Base-by-base conservation (phyloP, 1,140 invertebrate species). In the Maconellicoccus hirsutus region DNA sequence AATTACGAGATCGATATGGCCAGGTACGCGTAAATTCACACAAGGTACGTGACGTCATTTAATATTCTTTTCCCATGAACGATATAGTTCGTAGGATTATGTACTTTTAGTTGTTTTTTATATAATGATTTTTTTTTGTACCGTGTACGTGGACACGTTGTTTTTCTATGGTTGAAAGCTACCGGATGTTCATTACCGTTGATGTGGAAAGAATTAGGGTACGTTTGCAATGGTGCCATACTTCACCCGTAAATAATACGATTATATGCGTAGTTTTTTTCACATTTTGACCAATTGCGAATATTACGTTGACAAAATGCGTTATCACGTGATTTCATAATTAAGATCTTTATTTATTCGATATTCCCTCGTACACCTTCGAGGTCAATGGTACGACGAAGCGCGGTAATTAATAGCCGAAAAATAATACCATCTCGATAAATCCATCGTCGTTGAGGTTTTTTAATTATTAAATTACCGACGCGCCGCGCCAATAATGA, bases 201-300 rank as follows among this genome's bases (percentile, higher is more conserved):
- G 61, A 66, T 66, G 61, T 66, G 61, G 61, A 66, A 66, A 66
- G 25, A 66, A 66, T 66, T 66, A 66, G 61, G 61, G 61, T 66
- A 66, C 61, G 21, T 66, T 66, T 23, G 61, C 22, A 25, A 66
- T 26, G 22, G 61, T 23, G 61, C 61, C 42, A 19, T 52, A 52
- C n/a, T 16, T 52, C 42, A 19, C 12, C 42, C 42, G 42, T 52
- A 52, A 52, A 52, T 52, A 52, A 52, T 52, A 52, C n/a, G n/a
- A 52, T 52, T 52, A 33, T 3, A 33, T 12, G 12, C 4, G 12
- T 6, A 33, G 29, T 3, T 33, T 33, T 33, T 33, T 33, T 33
- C 4, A 33, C 29, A 3, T 6, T 6, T 33, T 12, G 29, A 12
- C 29, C 3, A 33, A 6, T 12, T 12, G 29, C 29, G 12, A 33